A percentile compares a stretch with the other conserved stretches of the same genome.
These are phyloP conservation scores for Furcula furcula DNA, from an alignment of 2,888 invertebrate species.

Conservation along the genomic window DNA sequence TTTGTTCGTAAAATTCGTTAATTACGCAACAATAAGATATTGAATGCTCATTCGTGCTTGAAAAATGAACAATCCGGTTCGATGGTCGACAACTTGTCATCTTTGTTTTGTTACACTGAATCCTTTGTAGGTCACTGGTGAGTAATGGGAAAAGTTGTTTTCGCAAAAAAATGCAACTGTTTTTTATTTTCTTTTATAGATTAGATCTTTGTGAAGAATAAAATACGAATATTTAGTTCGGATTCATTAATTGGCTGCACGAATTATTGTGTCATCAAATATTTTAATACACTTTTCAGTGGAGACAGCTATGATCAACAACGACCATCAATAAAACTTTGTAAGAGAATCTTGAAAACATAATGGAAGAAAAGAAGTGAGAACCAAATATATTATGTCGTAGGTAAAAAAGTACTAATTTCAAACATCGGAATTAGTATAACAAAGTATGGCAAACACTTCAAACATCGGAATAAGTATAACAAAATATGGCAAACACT, in stretches of 20 bases:
- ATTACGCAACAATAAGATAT: constrained; percentile 30
- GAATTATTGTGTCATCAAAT: neutral
- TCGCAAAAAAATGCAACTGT: constrained; percentile 8
- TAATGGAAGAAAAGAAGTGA: too few relatives aligned
- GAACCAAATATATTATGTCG: too few relatives aligned
- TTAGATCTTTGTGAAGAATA: constrained; percentile 12
- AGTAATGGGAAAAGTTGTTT: constrained; percentile 10
- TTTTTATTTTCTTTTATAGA: constrained; percentile 5
- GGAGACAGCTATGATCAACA: too few relatives aligned
- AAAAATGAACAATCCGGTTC: constrained; percentile 28
- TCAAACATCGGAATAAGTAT: too few relatives aligned
- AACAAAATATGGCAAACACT: too few relatives aligned
- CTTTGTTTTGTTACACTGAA: constrained; percentile 23
- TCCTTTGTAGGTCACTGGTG: constrained; percentile 13
- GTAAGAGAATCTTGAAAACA: too few relatives aligned
- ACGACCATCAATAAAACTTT: too few relatives aligned
- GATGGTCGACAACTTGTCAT: constrained; percentile 24
- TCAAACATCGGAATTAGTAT: too few relatives aligned
- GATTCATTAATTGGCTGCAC: too few relatives aligned
- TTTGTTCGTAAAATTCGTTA: constrained; percentile 37
- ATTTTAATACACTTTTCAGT: neutral
- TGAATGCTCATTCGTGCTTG: constrained; percentile 35
- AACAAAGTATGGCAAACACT: too few relatives aligned
- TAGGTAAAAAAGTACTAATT: too few relatives aligned
- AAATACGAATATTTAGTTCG: too few relatives aligned